phyloP scores from a whole-genome alignment of 1,140 invertebrate genomes.

The Drosophila nikananu region DNA sequence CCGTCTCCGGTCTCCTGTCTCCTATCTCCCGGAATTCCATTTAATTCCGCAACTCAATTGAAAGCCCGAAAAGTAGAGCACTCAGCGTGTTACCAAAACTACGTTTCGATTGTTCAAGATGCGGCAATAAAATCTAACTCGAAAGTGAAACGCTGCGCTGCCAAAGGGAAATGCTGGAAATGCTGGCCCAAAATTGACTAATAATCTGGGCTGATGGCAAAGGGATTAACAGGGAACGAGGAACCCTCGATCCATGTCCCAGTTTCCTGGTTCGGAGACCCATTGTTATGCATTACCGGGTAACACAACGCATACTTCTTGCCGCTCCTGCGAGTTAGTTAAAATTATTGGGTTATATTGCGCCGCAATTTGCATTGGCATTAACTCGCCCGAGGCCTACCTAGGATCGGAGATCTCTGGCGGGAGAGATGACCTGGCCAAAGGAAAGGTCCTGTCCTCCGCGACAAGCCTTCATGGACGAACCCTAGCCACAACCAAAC shows the following conservation, averaged over 20 bases:
- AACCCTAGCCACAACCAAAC: constrained; percentile 75
- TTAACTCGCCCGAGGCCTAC: constrained; percentile 66
- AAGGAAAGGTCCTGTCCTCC: constrained; percentile 33
- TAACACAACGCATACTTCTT: constrained; percentile 49
- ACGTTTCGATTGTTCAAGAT: constrained; percentile 76
- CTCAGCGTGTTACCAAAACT: constrained; percentile 64
- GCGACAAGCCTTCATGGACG: constrained; percentile 60
- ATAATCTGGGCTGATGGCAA: constrained; percentile 82
- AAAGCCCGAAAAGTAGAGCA: constrained; percentile 31
- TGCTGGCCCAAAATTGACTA: constrained; percentile 67
- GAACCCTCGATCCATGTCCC: constrained; percentile 14
- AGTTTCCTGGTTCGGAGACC: neutral
- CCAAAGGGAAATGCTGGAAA: constrained; percentile 16
- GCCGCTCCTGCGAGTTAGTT: constrained; percentile 66
- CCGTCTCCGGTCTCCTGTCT: neutral
- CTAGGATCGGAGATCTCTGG: neutral
- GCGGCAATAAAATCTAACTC: constrained; percentile 84
- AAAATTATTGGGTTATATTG: constrained; percentile 84
- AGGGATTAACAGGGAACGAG: constrained; percentile 70
- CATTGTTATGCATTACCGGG: constrained; percentile 64
- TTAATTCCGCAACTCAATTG: constrained; percentile 54
- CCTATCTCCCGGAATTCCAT: constrained; percentile 29
- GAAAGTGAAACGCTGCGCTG: constrained; percentile 28
- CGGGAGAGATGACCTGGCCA: constrained; percentile 47
- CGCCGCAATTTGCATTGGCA: constrained; percentile 83